Base-by-base conservation (phyloP, 1,140 invertebrate genomes). In the Belonocnema kinseyi region DNA sequence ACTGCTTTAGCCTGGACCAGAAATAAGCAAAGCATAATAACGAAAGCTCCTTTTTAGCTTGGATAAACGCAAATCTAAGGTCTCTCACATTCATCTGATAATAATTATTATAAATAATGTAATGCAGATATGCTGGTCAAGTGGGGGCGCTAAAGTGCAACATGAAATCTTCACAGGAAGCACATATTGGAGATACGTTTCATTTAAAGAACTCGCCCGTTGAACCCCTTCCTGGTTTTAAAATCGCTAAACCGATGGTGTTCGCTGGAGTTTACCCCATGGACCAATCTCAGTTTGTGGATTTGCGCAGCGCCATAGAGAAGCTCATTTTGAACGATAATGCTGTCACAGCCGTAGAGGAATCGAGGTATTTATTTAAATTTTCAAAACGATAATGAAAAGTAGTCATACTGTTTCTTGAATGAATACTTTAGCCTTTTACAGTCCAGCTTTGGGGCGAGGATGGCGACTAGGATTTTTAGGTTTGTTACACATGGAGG, bases 381-480 rank as follows among this genome's bases (percentile, higher is more conserved):
- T 54, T 17, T 17, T 10, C 0, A 19, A 54, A 14, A 6, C 17
- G n/a, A n/a, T 54, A 17, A 17, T 54, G 19, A 17, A 54, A 54
- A 17, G n/a, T 54, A 33, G 6, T 17, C 13, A 54, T 54, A n/a
- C n/a, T n/a, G 17, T 17, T 54, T 54, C 17, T 3, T 46, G 40
- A 46, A 10, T 46, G 7, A 10, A n/a, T 33, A 33, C 21, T 40
- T 6, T 66, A 16, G 13, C 8, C 5, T 82, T 83, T 91, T 92
- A 74, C 85, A 98, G 97, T 93, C 94, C 96, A 77, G 98, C 98
- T 5, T 91, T 99, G 66, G 99, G 99, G 14, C 95, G 97, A 89
- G 98, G 98, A 52, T 99, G 97, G 96, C 93, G 97, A 66, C 88
- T 98, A 50, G 98, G 98, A 7, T 99, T 99, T 90, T 92, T 99